Evolutionary conservation across 2,113 vertebrate species (phyloP).

Genomic region (Hystrix brachyura): DNA sequence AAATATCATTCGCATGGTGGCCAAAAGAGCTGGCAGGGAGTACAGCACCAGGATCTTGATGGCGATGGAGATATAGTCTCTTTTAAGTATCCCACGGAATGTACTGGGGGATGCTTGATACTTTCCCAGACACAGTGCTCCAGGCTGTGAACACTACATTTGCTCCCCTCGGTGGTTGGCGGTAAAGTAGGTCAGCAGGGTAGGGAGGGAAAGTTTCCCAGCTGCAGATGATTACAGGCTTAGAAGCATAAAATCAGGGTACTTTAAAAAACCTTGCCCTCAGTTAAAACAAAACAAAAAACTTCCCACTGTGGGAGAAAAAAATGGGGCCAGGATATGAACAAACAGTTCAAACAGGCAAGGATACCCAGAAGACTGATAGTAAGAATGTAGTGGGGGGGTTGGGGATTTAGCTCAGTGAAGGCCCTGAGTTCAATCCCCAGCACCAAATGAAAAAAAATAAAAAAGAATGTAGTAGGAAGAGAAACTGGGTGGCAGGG

Average conservation of each 20-base stretch:
- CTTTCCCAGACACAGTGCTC: neutral
- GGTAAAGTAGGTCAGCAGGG: neutral
- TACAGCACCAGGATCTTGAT: neutral
- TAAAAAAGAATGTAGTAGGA: neutral
- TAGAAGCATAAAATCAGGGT: neutral
- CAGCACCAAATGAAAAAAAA: no score
- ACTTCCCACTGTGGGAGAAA: neutral
- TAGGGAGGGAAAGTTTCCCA: neutral
- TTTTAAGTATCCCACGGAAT: neutral
- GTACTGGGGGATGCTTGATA: neutral
- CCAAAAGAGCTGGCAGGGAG: neutral
- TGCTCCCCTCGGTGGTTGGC: neutral
- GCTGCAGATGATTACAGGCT: neutral
- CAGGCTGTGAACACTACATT: fast-evolving
- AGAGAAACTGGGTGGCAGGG: neutral
- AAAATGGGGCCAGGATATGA: neutral
- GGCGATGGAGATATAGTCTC: fast-evolving
- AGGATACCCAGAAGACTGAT: neutral
- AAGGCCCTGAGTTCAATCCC: no score
- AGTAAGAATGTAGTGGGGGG: neutral
- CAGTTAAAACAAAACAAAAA: no score
- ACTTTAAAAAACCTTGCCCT: neutral
- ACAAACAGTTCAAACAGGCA: neutral
- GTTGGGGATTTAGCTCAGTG: no score
- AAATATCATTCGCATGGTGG: neutral